These are phyloP conservation scores for Gadopsis bispinosus DNA, from an alignment of 2,797 vertebrate genomes.

Conservation along the genomic window DNA sequence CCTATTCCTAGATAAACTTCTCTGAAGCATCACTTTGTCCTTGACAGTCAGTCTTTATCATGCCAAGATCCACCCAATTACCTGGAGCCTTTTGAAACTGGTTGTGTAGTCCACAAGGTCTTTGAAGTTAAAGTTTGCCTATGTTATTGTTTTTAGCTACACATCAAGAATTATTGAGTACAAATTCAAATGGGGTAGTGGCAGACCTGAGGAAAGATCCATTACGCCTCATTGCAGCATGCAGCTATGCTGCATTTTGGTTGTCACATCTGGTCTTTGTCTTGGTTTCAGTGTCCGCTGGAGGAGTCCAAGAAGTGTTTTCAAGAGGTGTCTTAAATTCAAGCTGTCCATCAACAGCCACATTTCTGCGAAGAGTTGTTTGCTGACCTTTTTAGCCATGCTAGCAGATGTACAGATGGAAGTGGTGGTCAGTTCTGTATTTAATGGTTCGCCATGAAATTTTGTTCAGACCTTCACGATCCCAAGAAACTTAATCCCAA, in stretches of 20 bases:
- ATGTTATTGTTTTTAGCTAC: conserved; percentile 24
- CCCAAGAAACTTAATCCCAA: neutral
- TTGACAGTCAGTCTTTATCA: conserved; percentile 35
- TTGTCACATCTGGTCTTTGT: neutral
- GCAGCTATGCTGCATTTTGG: neutral
- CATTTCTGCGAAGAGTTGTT: neutral
- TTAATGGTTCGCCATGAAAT: neutral
- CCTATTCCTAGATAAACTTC: conserved; percentile 23
- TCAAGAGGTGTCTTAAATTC: neutral
- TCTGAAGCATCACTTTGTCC: conserved; percentile 37
- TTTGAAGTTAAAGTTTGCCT: conserved; percentile 14
- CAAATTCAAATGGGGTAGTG: conserved; percentile 16
- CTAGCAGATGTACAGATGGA: neutral
- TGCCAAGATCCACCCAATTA: conserved; percentile 26
- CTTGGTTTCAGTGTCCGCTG: neutral
- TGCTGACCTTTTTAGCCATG: neutral
- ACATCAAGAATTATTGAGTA: conserved; percentile 25
- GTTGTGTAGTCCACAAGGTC: conserved; percentile 12
- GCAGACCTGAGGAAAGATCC: conserved; percentile 9
- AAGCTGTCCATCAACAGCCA: neutral
- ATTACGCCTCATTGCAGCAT: neutral
- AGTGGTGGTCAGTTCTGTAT: neutral
- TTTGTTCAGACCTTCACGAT: neutral
- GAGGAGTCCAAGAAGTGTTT: neutral
- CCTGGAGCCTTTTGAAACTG: conserved; percentile 29